Evolutionary conservation across 2,888 invertebrate genomes (phyloP), one percentile per base, ranked within the genome.

Genomic region (Pollenia angustigena): DNA sequence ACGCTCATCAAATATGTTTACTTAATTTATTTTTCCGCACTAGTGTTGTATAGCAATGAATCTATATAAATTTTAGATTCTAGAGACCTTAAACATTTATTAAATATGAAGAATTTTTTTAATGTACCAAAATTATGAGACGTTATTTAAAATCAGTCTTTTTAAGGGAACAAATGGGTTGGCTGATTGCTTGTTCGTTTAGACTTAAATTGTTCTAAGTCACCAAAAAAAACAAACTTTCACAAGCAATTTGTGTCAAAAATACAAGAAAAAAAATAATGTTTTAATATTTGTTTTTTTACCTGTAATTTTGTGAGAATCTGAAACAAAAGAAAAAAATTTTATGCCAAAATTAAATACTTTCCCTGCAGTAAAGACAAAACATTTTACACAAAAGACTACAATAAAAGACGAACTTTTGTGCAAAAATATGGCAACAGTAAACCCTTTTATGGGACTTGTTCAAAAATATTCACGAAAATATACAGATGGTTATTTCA

Each of bases 371-470:
- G 16, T 6, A 6, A 46, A 42, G 8, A 69, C 42, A 10, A 60
- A 40, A n/a, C 32, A 32, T 32, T 32, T 32, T 44, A 69, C 2
- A 69, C 48, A 79, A 69, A 79, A 46, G 60, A 44, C 48, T 52
- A n/a, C 42, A 40, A 71, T 4, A 16, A 69, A 48, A 66, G 78
- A 71, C 64, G 71, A 71, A 62, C 71, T 71, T 54, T 52, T 71
- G 16, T 69, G 23, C 6, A 42, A n/a, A 18, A 62, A 42, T 9
- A 7, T 32, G 56, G 56, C 44, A 44, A 60, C 50, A 32, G 50
- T 18, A 62, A 1, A 16, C 46, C 32, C 74, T 32, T n/a, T n/a
- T 9, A 40, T n/a, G n/a, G 18, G 42, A 40, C 54, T 14, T 4
- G 69, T 9, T 40, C 4, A 3, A 40, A 32, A 2, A 8, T 69